A percentile compares a stretch with the other conserved stretches of the same genome.
Conservation (phyloP, 2,113 vertebrate species). For the Fregata magnificens region DNA sequence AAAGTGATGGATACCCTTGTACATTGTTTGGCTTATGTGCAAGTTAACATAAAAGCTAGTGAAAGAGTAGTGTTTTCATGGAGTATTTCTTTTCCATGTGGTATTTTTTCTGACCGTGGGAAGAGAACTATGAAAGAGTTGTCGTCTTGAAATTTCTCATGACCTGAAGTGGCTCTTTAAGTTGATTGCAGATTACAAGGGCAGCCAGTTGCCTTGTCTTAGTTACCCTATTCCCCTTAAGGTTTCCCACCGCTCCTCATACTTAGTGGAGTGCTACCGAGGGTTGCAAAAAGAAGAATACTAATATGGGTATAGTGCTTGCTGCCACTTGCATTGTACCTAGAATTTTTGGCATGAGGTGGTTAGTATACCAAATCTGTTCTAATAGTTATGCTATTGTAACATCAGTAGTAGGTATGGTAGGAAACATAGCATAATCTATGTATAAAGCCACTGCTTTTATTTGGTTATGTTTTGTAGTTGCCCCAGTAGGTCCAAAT, state of each 20-base stretch:
- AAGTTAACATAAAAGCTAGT: conserved; percentile 5
- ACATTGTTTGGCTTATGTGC: not conserved
- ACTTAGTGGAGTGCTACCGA: not conserved
- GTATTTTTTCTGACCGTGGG: conserved; percentile 54
- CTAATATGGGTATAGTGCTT: not conserved
- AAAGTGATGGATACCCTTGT: conserved; percentile 26
- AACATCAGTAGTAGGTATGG: not conserved
- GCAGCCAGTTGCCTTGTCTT: conserved; percentile 16
- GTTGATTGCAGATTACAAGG: not conserved
- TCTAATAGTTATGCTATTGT: not conserved
- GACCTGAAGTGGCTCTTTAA: conserved; percentile 50
- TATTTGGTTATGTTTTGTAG: not conserved
- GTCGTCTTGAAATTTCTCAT: conserved; percentile 55
- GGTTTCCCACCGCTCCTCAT: not conserved
- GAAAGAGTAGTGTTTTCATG: not conserved
- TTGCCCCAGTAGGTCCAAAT: not conserved
- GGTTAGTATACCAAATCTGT: not conserved
- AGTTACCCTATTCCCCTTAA: not conserved
- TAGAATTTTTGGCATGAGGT: not conserved
- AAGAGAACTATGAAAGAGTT: conserved; percentile 30
- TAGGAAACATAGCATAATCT: not conserved
- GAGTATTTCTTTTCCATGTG: conserved; percentile 45
- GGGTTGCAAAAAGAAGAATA: not conserved
- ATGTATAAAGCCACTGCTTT: not conserved
- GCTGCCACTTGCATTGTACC: not conserved